These are phyloP conservation scores for Lagopus muta DNA, from an alignment of 2,113 vertebrate genomes.

Conservation along the genomic window DNA sequence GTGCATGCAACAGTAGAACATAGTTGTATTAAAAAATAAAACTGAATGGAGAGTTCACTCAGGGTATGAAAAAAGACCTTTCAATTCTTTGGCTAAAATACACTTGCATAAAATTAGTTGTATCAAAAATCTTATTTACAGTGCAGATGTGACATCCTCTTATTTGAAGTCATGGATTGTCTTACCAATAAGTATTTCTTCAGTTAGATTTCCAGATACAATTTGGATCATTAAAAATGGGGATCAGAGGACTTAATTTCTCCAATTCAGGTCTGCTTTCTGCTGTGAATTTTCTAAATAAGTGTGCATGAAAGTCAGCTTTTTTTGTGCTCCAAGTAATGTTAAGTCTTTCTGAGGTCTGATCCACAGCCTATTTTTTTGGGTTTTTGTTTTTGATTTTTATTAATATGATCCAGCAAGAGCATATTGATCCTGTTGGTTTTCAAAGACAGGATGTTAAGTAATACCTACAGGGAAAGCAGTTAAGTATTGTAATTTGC, in stretches of 20 bases:
- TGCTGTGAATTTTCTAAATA: background rate
- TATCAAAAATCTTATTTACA: background rate
- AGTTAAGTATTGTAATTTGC: background rate
- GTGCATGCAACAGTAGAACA: background rate
- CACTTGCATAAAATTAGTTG: background rate
- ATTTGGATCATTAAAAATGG: background rate
- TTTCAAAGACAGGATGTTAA: background rate
- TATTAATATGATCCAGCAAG: too few relatives aligned
- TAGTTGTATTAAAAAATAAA: background rate
- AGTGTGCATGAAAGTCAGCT: background rate
- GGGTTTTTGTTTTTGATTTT: background rate
- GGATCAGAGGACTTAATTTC: background rate
- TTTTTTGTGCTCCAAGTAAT: background rate
- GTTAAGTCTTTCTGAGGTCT: background rate
- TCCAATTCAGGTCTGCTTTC: background rate
- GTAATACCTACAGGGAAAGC: background rate
- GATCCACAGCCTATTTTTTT: background rate
- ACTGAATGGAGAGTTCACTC: background rate
- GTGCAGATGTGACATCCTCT: background rate
- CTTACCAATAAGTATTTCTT: background rate
- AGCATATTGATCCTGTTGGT: fast-evolving
- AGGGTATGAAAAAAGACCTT: background rate
- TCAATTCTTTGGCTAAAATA: background rate
- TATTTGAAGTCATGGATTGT: background rate
- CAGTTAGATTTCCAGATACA: background rate